These are phyloP conservation scores for Tympanuchus pallidicinctus DNA, from an alignment of 2,113 vertebrate genomes.

Conservation along the genomic window DNA sequence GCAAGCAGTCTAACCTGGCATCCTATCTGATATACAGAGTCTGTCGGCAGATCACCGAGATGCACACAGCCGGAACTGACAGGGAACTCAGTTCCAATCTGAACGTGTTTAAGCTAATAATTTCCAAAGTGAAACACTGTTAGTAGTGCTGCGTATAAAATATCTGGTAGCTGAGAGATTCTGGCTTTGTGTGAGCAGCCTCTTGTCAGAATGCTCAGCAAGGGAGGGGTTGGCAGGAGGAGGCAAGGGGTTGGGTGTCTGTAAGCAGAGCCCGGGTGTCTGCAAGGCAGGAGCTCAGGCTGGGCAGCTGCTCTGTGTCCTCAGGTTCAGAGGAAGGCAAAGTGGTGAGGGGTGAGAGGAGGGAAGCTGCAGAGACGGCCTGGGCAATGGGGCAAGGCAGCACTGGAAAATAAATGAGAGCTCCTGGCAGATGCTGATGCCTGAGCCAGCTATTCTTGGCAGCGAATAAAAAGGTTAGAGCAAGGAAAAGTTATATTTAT, in stretches of 20 bases:
- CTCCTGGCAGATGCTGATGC: constrained; percentile 23
- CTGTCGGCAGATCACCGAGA: not conserved
- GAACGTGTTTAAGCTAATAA: not conserved
- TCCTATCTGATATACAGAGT: not conserved
- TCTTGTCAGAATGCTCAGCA: not conserved
- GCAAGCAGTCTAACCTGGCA: not conserved
- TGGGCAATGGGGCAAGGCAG: constrained; percentile 51
- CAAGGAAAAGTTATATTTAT: constrained; percentile 29
- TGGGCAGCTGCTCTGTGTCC: constrained; percentile 27
- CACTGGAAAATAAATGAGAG: constrained; percentile 3
- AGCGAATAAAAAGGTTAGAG: constrained; percentile 47
- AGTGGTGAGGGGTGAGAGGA: constrained; percentile 41
- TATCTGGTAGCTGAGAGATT: not conserved
- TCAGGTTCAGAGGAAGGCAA: constrained; percentile 54
- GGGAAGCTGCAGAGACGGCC: constrained; percentile 16
- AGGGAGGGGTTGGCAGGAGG: not conserved
- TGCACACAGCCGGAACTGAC: not conserved
- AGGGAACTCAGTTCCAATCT: not conserved
- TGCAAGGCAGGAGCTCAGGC: not conserved
- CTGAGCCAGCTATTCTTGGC: constrained; percentile 62
- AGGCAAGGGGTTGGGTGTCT: not conserved
- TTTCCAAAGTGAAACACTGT: not conserved
- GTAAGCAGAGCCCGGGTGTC: not conserved
- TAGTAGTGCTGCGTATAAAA: not conserved
- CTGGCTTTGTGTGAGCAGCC: not conserved